phyloP scores from a whole-genome alignment of 2,113 vertebrate genomes.

The Channa argus region DNA sequence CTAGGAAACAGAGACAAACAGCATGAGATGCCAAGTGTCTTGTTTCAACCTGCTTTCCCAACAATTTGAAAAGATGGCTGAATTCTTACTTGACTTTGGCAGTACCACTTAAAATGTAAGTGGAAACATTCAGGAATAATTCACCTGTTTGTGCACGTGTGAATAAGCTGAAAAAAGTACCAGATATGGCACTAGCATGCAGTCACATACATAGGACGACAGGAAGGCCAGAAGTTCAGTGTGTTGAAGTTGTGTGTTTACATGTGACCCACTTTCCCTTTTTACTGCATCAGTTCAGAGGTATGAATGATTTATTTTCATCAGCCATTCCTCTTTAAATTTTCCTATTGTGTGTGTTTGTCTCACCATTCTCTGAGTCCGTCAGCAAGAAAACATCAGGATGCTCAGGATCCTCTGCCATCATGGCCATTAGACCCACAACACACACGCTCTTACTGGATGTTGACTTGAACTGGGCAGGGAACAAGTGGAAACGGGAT shows the following conservation, averaged over 20 bases:
- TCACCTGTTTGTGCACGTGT: constrained; percentile 8
- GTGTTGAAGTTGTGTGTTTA: background rate
- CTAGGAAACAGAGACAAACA: constrained; percentile 79
- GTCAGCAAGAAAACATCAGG: constrained; percentile 96
- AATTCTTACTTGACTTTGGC: constrained; percentile 32
- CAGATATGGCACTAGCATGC: constrained; percentile 9
- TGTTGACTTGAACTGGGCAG: constrained; percentile 93
- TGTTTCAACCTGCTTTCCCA: constrained; percentile 22
- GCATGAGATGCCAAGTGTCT: constrained; percentile 38
- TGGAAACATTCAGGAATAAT: constrained; percentile 35
- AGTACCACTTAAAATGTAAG: background rate
- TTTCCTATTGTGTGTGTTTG: background rate
- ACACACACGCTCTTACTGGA: constrained; percentile 93
- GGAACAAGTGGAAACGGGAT: constrained; percentile 6
- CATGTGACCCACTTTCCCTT: background rate
- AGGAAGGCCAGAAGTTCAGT: background rate
- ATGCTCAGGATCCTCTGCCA: constrained; percentile 97
- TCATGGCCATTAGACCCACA: constrained; percentile 97
- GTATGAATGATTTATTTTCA: background rate
- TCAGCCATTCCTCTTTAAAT: background rate
- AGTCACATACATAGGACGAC: background rate
- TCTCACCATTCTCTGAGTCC: constrained; percentile 95
- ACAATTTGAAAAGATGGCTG: constrained; percentile 41
- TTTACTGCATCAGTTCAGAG: constrained; percentile 5
- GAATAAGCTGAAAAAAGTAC: constrained; percentile 1